Conservation (phyloP, 1,140 invertebrate genomes). For the Bactericera cockerelli region DNA sequence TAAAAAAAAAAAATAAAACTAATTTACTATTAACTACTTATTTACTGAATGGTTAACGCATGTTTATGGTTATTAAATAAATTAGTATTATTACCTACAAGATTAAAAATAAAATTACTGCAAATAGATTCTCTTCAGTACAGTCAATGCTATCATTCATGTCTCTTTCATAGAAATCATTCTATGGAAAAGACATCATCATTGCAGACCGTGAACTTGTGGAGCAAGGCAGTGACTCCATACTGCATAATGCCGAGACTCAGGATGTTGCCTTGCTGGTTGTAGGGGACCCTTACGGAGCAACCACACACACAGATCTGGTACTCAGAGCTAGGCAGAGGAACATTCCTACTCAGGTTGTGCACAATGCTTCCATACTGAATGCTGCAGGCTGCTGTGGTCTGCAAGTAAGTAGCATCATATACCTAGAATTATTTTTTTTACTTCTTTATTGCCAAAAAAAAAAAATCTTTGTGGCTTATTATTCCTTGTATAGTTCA, state of each 20-base stretch:
- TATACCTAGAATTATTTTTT: too few species aligned
- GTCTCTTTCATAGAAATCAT: constrained; percentile 62
- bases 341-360: constrained; percentile 49
- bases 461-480: too few species aligned
- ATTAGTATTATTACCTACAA: not conserved
- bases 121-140: too few species aligned
- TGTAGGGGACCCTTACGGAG: constrained; percentile 82
- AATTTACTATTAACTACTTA: too few species aligned
- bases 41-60: too few species aligned
- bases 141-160: too few species aligned
- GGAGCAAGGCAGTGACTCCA: constrained; percentile 71
- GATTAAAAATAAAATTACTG: not conserved
- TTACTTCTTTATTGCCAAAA: too few species aligned
- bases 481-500: too few species aligned
- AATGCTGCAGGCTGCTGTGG: constrained; percentile 96
- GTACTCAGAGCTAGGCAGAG: constrained; percentile 72
- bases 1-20: too few species aligned
- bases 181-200: constrained; percentile 64
- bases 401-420: constrained; percentile 50
- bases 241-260: constrained; percentile 55
- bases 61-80: not conserved
- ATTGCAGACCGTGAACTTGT: constrained; percentile 88
- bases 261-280: constrained; percentile 82
- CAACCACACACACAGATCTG: constrained; percentile 95
- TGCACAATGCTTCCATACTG: constrained; percentile 98